phyloP scores from a whole-genome alignment of 2,797 vertebrate genomes.

The Kryptolebias ocellatus region DNA sequence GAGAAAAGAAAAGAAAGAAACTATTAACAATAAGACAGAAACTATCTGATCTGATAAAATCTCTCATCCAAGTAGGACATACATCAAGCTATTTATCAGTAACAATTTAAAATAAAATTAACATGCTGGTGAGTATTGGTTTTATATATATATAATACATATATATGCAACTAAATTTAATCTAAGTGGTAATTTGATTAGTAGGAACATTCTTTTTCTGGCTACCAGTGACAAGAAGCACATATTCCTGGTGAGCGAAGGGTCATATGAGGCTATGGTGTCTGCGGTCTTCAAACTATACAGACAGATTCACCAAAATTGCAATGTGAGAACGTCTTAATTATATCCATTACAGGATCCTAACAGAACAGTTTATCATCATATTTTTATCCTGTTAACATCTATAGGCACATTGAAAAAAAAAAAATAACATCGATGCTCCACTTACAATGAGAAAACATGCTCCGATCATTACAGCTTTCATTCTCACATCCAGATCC shows the following conservation, averaged over 20 bases:
- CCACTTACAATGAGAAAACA: constrained; percentile 97
- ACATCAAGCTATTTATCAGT: too few relatives aligned
- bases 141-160: too few relatives aligned
- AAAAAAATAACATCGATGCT: background rate
- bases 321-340: constrained; percentile 11
- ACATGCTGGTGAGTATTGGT: too few relatives aligned
- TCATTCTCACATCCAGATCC: constrained; percentile 94
- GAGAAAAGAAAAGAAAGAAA: background rate
- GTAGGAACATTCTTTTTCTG: constrained; percentile 19
- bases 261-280: constrained; percentile 37
- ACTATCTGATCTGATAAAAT: constrained; percentile 7
- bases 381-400: constrained; percentile 3
- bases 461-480: constrained; percentile 94
- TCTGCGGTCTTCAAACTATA: constrained; percentile 10
- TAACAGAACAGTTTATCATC: background rate
- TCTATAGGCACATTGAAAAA: background rate
- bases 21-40: background rate
- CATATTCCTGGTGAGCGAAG: constrained; percentile 10
- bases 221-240: constrained; percentile 13
- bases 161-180: constrained; percentile 30
- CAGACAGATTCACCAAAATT: constrained; percentile 13
- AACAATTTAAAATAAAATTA: too few relatives aligned
- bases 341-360: constrained; percentile 12
- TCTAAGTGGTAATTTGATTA: constrained; percentile 40
- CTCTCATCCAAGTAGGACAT: background rate